Conservation (phyloP, 1,140 invertebrate genomes). For the Halesus radiatus region DNA sequence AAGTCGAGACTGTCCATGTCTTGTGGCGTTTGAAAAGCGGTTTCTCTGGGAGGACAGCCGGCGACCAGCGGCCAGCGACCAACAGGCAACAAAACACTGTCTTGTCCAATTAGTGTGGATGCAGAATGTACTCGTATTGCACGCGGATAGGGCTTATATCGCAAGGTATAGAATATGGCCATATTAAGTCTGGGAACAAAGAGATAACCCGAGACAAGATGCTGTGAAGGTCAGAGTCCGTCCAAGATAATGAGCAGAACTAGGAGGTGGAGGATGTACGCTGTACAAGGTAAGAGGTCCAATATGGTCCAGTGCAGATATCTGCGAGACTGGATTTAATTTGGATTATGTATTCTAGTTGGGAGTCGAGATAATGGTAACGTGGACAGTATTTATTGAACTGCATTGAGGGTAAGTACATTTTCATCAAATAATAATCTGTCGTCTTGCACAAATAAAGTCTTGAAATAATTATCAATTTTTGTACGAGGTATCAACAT, state of each 20-base stretch:
- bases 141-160: neutral
- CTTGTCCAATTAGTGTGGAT: neutral
- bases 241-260: slow-evolving; percentile 13
- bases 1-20: neutral
- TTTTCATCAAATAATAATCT: too few relatives aligned
- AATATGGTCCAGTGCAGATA: too few relatives aligned
- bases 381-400: too few relatives aligned
- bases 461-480: too few relatives aligned
- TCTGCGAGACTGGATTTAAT: too few relatives aligned
- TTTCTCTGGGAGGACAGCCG: neutral
- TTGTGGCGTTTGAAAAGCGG: neutral
- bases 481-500: too few relatives aligned
- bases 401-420: too few relatives aligned
- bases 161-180: neutral
- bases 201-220: neutral
- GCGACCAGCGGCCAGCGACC: too few relatives aligned
- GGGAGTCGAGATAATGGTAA: too few relatives aligned
- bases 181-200: neutral
- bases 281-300: too few relatives aligned
- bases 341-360: too few relatives aligned
- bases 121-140: neutral
- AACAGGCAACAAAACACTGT: neutral
- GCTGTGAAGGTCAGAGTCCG: neutral
- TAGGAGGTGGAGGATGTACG: neutral
- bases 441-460: too few relatives aligned